Percentiles rank a stretch among this genome's conserved stretches.
These are phyloP conservation scores for Onychomys leucogaster DNA, from an alignment of 2,797 vertebrate species.

Conservation along the genomic window DNA sequence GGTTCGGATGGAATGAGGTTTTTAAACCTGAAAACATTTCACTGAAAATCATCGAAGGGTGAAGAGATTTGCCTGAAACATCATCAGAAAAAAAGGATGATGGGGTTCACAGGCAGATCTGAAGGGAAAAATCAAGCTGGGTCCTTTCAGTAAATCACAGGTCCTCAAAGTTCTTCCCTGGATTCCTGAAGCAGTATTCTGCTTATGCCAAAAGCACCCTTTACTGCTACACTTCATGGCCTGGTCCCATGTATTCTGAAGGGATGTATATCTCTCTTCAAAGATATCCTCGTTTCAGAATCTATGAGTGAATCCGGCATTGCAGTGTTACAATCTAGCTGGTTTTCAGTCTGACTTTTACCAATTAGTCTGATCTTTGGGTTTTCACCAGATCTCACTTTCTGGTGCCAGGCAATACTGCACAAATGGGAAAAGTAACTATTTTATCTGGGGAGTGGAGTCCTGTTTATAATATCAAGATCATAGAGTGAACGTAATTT, in stretches of 20 bases:
- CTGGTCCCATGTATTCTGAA: background rate
- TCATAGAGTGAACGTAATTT: background rate
- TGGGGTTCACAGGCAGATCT: background rate
- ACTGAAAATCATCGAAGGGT: background rate
- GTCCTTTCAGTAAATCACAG: background rate
- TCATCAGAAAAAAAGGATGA: background rate
- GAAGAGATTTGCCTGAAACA: background rate
- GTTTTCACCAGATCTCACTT: background rate
- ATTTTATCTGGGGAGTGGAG: background rate
- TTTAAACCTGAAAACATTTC: background rate
- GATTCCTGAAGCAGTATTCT: background rate
- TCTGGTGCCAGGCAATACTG: background rate
- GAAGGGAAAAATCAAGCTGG: background rate
- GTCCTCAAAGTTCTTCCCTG: background rate
- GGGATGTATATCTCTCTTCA: background rate
- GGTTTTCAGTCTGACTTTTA: background rate
- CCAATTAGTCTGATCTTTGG: background rate
- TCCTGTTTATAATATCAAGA: slow-evolving; percentile 2
- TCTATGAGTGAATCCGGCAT: background rate
- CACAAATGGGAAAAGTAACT: background rate
- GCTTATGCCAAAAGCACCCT: background rate
- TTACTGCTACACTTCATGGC: accelerated
- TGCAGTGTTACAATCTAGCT: background rate
- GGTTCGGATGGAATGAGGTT: background rate
- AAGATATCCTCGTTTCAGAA: slow-evolving; percentile 28